Evolutionary conservation across 2,113 vertebrate species (phyloP).

Genomic region (Poecile atricapillus): DNA sequence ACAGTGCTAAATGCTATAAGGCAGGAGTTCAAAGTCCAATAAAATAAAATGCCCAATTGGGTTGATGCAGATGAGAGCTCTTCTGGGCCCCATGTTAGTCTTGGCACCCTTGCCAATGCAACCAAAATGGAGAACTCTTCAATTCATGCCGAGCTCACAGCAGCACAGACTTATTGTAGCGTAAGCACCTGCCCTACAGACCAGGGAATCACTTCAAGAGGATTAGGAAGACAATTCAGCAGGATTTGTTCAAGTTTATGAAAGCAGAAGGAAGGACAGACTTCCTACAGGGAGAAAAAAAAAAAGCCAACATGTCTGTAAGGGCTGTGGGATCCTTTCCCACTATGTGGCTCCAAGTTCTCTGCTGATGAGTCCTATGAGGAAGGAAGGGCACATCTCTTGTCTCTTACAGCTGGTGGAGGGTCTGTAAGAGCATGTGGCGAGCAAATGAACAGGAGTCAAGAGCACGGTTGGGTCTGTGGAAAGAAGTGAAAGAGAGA

Average conservation of each 20-base stretch:
- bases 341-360: not conserved
- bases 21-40: not conserved
- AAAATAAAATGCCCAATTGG: not conserved
- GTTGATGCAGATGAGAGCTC: not conserved
- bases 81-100: not conserved
- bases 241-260: slow-evolving; percentile 31
- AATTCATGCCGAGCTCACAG: not conserved
- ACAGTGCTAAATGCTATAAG: not conserved
- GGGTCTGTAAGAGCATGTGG: slow-evolving; percentile 83
- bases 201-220: not conserved
- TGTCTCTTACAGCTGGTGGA: slow-evolving; percentile 70
- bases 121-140: not conserved
- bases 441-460: slow-evolving; percentile 83
- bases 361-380: not conserved
- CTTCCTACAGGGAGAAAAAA: not conserved
- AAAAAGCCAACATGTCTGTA: not conserved
- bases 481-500: not conserved
- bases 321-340: not conserved
- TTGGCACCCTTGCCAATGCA: not conserved
- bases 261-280: slow-evolving; percentile 13
- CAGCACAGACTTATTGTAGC: not conserved
- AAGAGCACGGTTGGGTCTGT: slow-evolving; percentile 83
- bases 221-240: not conserved
- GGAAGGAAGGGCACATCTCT: not conserved
- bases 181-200: not conserved